These are phyloP conservation scores for Formica aserva DNA, from an alignment of 2,888 invertebrate genomes.

Conservation along the genomic window DNA sequence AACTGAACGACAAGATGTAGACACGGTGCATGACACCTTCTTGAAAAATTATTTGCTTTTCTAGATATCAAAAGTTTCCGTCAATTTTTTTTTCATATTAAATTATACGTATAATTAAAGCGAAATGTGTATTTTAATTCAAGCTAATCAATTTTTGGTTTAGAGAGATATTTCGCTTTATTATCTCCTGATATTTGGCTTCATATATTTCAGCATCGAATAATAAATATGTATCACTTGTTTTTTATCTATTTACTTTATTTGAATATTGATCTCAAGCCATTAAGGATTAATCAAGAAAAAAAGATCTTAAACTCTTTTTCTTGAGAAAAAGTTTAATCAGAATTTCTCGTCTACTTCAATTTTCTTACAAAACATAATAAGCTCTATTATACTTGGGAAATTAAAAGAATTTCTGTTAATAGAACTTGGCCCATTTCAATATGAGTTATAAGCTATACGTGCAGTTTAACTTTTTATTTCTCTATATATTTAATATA, in stretches of 20 bases:
- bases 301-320: slow-evolving; percentile 11
- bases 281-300: not conserved
- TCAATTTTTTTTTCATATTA: not conserved
- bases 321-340: slow-evolving; percentile 39
- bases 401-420: slow-evolving; percentile 21
- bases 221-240: not conserved
- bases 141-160: not conserved
- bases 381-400: slow-evolving; percentile 19
- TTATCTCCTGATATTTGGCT: not conserved
- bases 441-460: not conserved
- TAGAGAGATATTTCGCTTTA: not conserved
- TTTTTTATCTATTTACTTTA: not conserved
- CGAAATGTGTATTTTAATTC: not conserved
- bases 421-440: not conserved
- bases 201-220: not conserved
- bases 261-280: not conserved
- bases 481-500: not conserved
- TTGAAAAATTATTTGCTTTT: slow-evolving; percentile 31
- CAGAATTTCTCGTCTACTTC: slow-evolving; percentile 21
- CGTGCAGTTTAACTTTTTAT: not conserved
- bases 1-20: slow-evolving; percentile 35
- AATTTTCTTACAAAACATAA: slow-evolving; percentile 37
- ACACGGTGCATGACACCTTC: slow-evolving; percentile 5
- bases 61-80: slow-evolving; percentile 27
- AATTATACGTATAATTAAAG: not conserved